phyloP scores from a whole-genome alignment of 2,113 vertebrate genomes.

The Benthochromis sp. region DNA sequence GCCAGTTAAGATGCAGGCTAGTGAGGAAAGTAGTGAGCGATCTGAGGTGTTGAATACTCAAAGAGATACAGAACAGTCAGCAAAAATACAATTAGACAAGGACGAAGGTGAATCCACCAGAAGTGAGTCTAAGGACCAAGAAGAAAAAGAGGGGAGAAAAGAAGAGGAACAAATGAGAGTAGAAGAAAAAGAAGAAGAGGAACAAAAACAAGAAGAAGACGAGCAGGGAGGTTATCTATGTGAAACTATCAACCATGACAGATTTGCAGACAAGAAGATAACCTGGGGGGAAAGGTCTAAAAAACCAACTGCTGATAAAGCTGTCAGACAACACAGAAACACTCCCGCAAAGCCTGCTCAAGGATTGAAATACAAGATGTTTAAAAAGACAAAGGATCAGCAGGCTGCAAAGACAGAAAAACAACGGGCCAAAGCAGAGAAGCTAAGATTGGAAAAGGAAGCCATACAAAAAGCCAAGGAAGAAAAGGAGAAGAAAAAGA shows the following conservation, averaged over 20 bases:
- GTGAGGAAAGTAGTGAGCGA: conserved; percentile 32
- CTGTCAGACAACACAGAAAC: not conserved
- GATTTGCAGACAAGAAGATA: not conserved
- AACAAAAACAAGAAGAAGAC: not conserved
- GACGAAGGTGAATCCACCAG: not conserved
- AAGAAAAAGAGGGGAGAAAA: conserved; percentile 3
- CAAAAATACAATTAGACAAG: not conserved
- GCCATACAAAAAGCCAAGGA: conserved; percentile 43
- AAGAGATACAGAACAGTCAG: not conserved
- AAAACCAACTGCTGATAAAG: not conserved
- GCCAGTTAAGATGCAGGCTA: conserved; percentile 10
- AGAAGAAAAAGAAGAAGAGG: not conserved
- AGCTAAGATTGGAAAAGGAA: conserved; percentile 30
- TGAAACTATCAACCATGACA: not conserved
- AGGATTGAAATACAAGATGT: conserved; percentile 48
- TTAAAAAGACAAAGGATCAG: conserved; percentile 53
- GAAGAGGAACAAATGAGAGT: not conserved
- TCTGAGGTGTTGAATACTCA: not conserved
- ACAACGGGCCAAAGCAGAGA: conserved; percentile 27
- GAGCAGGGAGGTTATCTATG: not conserved
- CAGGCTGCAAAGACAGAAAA: conserved; percentile 31
- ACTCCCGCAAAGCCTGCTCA: not conserved
- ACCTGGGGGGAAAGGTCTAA: not conserved
- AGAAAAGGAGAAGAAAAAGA: conserved; percentile 28
- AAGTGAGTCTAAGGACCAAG: not conserved